Evolutionary conservation across 2,888 invertebrate genomes (phyloP).

Genomic region (Cyclophora punctaria): DNA sequence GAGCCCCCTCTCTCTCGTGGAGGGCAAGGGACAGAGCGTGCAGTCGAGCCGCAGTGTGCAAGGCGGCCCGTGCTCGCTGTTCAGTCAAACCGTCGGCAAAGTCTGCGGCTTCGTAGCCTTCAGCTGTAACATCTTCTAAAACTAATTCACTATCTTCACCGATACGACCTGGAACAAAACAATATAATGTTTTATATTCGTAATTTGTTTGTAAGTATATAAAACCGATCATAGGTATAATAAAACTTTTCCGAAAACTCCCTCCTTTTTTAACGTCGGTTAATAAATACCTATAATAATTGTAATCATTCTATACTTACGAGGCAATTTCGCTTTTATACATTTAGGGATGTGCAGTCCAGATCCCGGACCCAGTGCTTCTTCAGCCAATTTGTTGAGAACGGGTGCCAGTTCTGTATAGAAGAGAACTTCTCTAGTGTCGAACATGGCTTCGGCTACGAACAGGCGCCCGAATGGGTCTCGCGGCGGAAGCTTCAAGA

Average conservation of each 20-base stretch:
- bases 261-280: too few species aligned
- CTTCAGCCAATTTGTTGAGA: slow-evolving; percentile 80
- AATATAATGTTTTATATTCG: not conserved
- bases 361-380: slow-evolving; percentile 59
- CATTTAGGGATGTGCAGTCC: slow-evolving; percentile 74
- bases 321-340: slow-evolving; percentile 80
- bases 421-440: slow-evolving; percentile 86
- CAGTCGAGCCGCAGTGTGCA: slow-evolving; percentile 81
- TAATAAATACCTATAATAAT: too few species aligned
- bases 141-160: slow-evolving; percentile 79
- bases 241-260: not conserved
- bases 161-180: slow-evolving; percentile 53
- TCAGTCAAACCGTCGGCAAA: slow-evolving; percentile 80
- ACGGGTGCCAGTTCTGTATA: slow-evolving; percentile 85
- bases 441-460: slow-evolving; percentile 88
- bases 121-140: slow-evolving; percentile 81
- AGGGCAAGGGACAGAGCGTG: slow-evolving; percentile 82
- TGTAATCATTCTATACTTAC: slow-evolving; percentile 24
- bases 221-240: not conserved
- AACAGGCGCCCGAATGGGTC: slow-evolving; percentile 87
- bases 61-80: slow-evolving; percentile 79
- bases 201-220: too few species aligned
- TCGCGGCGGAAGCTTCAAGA: slow-evolving; percentile 84
- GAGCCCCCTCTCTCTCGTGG: slow-evolving; percentile 61
- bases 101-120: slow-evolving; percentile 78